These are phyloP conservation scores for Sesamia inferens DNA, from an alignment of 2,888 invertebrate species.

Conservation along the genomic window DNA sequence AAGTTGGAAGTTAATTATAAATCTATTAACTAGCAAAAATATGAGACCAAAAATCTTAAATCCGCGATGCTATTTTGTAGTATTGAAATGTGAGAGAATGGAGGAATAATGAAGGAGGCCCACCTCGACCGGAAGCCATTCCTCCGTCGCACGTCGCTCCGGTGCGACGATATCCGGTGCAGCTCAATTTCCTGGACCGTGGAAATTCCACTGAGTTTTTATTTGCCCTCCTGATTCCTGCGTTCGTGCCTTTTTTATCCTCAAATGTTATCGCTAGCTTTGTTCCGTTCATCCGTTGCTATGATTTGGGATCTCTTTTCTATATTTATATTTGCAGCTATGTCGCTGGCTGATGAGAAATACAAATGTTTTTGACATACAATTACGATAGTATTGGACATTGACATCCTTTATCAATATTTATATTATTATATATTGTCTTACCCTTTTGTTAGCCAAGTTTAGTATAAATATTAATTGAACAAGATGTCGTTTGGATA, in stretches of 20 bases:
- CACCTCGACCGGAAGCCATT: slow-evolving; percentile 85
- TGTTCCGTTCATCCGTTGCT: slow-evolving; percentile 49
- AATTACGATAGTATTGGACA: slow-evolving; percentile 5
- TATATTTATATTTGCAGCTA: slow-evolving; percentile 38
- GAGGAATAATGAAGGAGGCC: slow-evolving; percentile 82
- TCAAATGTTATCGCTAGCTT: slow-evolving; percentile 65
- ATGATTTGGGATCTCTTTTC: slow-evolving; percentile 62
- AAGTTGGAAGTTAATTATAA: slow-evolving; percentile 6
- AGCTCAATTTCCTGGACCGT: slow-evolving; percentile 87
- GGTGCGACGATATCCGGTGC: slow-evolving; percentile 88
- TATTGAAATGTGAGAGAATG: slow-evolving; percentile 76
- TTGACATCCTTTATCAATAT: slow-evolving; percentile 19
- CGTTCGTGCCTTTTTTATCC: slow-evolving; percentile 71
- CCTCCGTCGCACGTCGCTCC: slow-evolving; percentile 85
- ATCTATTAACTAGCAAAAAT: slow-evolving; percentile 19
- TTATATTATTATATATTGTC: background rate
- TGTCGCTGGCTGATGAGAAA: slow-evolving; percentile 43
- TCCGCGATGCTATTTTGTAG: slow-evolving; percentile 45
- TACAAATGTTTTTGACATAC: slow-evolving; percentile 44
- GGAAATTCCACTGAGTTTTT: slow-evolving; percentile 81
- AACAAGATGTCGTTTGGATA: slow-evolving; percentile 78
- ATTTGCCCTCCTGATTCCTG: slow-evolving; percentile 79
- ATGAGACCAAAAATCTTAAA: slow-evolving; percentile 21
- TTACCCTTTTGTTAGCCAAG: background rate
- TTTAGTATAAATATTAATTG: slow-evolving; percentile 2